Base-by-base conservation (phyloP, 2,888 invertebrate genomes). In the Anticlea derivata region DNA sequence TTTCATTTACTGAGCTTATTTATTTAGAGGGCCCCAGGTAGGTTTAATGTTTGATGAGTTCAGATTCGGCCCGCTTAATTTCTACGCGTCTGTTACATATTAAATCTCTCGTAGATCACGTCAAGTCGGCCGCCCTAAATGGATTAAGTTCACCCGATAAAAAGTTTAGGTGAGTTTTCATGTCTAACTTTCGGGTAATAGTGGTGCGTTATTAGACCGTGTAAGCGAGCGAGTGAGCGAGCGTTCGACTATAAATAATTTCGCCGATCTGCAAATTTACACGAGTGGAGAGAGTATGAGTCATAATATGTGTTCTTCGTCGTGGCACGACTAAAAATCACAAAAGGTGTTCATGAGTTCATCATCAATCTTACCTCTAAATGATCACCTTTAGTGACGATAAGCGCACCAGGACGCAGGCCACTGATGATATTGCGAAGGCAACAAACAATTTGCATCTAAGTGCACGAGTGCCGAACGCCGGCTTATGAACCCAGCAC, bases 1-100 rank as follows among this genome's bases (percentile, higher is more conserved):
- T 89, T 89, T 90, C 86, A 86, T 88, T 86, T 83, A 75, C 77
- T 77, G 66, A 65, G 70, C 72, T 82, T 86, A 88, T 88, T 90
- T 89, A 86, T 86, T 86, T 85, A 85, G 83, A 67, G 68, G 72
- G 73, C 75, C 63, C 71, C 80, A 83, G 83, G 86, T 83, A 80
- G 75, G 80, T 75, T 88, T 82, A 84, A 84, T 87, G 81, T 86
- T 89, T 86, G 86, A 88, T 87, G 83, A 87, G 85, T 75, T 77
- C 76, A 79, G 85, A 87, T 85, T 84, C 76, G 64, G 67, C 70
- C 70, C 70, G 75, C 78, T 81, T 83, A 83, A 86, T 86, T 86
- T 82, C 78, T 78, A 67, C 70, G 68, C 70, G 73, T 76, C 74
- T 68, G 70, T 68, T 63, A 63, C 60, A 65, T 62, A 64, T 65